Percentiles rank a stretch among this genome's conserved stretches.
phyloP scores from a whole-genome alignment of 2,888 invertebrate species.

The Drosophila affinis region DNA sequence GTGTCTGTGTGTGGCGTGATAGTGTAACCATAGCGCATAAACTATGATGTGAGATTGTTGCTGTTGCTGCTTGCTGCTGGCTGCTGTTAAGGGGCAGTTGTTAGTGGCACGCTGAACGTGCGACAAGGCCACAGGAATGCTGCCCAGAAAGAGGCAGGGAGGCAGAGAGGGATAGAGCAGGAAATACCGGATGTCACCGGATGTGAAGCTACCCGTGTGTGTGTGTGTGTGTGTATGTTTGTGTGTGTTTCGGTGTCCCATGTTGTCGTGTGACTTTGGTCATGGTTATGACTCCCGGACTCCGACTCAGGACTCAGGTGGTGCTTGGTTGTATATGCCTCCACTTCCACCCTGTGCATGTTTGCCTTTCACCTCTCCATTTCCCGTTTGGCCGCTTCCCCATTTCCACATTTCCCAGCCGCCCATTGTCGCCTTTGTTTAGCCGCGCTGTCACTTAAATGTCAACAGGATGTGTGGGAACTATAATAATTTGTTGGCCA shows the following conservation, averaged over 20 bases:
- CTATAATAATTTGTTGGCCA: slow-evolving; percentile 69
- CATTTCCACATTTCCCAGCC: slow-evolving; percentile 3
- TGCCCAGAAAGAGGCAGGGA: slow-evolving; percentile 33
- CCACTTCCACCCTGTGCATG: slow-evolving; percentile 26
- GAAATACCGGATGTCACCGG: slow-evolving; percentile 77
- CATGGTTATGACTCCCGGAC: slow-evolving; percentile 70
- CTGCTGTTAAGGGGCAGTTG: slow-evolving; percentile 51
- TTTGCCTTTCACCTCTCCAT: neutral
- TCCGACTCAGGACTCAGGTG: slow-evolving; percentile 24
- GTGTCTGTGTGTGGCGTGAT: slow-evolving; percentile 48
- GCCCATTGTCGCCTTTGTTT: slow-evolving; percentile 61
- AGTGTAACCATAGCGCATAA: slow-evolving; percentile 70
- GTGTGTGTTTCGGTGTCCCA: slow-evolving; percentile 41
- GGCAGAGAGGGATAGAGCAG: slow-evolving; percentile 50
- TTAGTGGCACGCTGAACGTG: slow-evolving; percentile 63
- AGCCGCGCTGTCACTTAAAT: slow-evolving; percentile 62
- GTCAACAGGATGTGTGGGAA: slow-evolving; percentile 67
- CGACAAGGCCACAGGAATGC: slow-evolving; percentile 75
- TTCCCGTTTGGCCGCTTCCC: neutral
- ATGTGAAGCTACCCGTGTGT: slow-evolving; percentile 59
- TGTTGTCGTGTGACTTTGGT: slow-evolving; percentile 74
- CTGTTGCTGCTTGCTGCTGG: slow-evolving; percentile 38
- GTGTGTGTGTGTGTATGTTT: neutral
- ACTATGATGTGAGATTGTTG: slow-evolving; percentile 62
- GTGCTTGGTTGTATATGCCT: slow-evolving; percentile 47